phyloP scores from a whole-genome alignment of 2,113 vertebrate species.

The Cyphomyrus discorhynchus region DNA sequence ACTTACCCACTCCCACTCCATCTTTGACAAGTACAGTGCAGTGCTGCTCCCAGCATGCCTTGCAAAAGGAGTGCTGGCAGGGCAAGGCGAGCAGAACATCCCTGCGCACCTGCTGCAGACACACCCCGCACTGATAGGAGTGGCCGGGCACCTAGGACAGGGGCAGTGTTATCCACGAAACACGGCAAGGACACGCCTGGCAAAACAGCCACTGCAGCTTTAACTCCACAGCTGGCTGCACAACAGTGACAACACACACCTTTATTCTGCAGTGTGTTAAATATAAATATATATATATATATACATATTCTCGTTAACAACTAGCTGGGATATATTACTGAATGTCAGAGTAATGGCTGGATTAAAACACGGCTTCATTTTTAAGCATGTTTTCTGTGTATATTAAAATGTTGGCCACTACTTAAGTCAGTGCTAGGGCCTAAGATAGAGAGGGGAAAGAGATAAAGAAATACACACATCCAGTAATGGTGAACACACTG shows the following conservation, averaged over 20 bases:
- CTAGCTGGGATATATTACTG: neutral
- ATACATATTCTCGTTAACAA: neutral
- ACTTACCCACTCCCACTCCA: constrained; percentile 91
- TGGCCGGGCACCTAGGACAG: constrained; percentile 54
- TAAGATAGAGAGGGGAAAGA: neutral
- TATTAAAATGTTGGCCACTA: neutral
- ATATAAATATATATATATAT: neutral
- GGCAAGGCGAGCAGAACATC: constrained; percentile 85
- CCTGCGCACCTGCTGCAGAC: constrained; percentile 93
- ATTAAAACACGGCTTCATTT: neutral
- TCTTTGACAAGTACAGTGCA: constrained; percentile 96
- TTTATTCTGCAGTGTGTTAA: neutral
- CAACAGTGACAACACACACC: neutral
- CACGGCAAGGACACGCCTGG: neutral
- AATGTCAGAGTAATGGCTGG: neutral
- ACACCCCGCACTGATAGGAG: constrained; percentile 92
- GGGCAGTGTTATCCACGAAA: neutral
- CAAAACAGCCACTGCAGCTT: neutral
- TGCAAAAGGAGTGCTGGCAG: constrained; percentile 97
- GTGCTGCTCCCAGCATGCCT: constrained; percentile 98
- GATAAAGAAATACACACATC: neutral
- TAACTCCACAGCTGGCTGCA: neutral
- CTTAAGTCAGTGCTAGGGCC: neutral
- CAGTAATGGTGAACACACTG: neutral
- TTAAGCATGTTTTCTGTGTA: neutral